Evolutionary conservation across 2,888 invertebrate species (phyloP).

Genomic region (Leptopilina syphax): DNA sequence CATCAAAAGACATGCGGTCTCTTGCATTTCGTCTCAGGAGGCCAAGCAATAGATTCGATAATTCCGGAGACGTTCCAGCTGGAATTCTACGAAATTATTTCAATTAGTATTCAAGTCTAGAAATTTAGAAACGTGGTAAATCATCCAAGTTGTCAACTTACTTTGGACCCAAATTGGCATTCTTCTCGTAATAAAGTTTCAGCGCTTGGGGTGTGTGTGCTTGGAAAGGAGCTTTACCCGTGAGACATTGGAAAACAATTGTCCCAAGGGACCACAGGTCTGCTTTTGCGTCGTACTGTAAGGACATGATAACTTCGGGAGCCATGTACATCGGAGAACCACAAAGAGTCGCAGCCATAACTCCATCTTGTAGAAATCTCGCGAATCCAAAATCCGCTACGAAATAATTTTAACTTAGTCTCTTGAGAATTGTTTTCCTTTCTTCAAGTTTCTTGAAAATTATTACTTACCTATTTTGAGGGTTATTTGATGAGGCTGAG

Average conservation of each 20-base stretch:
- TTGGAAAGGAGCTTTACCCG: slow-evolving; percentile 98
- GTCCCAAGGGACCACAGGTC: slow-evolving; percentile 99
- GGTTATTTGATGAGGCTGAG: slow-evolving; percentile 90
- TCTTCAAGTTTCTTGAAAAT: background rate
- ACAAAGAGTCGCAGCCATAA: slow-evolving; percentile 99
- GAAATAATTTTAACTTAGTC: slow-evolving; percentile 59
- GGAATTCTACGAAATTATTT: slow-evolving; percentile 86
- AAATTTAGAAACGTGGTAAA: background rate
- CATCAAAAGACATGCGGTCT: slow-evolving; percentile 97
- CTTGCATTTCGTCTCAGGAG: slow-evolving; percentile 94
- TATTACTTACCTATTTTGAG: slow-evolving; percentile 91
- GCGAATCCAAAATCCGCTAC: slow-evolving; percentile 99
- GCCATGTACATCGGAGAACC: slow-evolving; percentile 99
- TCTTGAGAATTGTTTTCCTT: background rate
- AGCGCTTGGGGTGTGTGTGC: slow-evolving; percentile 98
- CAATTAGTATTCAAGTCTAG: background rate
- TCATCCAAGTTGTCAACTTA: slow-evolving; percentile 77
- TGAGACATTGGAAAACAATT: slow-evolving; percentile 98
- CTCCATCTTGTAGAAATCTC: slow-evolving; percentile 97
- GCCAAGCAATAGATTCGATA: slow-evolving; percentile 91
- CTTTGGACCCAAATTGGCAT: slow-evolving; percentile 93
- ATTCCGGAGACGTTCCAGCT: slow-evolving; percentile 91
- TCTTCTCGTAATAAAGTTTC: slow-evolving; percentile 97
- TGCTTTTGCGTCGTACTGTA: slow-evolving; percentile 99
- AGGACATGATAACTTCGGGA: slow-evolving; percentile 99